These are phyloP conservation scores for Incurvaria masculella DNA, from an alignment of 2,888 invertebrate species.

Conservation along the genomic window DNA sequence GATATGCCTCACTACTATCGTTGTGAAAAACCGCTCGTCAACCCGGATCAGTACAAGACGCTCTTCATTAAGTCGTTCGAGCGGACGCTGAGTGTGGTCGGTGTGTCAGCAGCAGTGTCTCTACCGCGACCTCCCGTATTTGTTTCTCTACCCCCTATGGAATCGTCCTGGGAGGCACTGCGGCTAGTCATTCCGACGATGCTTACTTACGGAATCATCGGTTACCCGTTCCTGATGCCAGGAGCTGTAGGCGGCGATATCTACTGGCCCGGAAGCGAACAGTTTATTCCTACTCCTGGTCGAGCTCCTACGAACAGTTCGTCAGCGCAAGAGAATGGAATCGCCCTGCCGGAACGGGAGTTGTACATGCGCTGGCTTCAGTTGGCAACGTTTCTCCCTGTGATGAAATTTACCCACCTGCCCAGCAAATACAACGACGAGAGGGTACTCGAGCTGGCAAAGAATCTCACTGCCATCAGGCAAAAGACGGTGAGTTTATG, in stretches of 20 bases:
- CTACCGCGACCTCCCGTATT: constrained; percentile 84
- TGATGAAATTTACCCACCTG: constrained; percentile 85
- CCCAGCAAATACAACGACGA: constrained; percentile 87
- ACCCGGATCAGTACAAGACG: constrained; percentile 81
- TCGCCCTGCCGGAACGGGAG: constrained; percentile 70
- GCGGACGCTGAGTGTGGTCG: constrained; percentile 64
- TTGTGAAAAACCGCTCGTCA: constrained; percentile 67
- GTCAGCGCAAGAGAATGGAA: constrained; percentile 38
- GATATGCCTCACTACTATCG: constrained; percentile 86
- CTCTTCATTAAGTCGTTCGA: constrained; percentile 65
- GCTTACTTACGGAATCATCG: constrained; percentile 83
- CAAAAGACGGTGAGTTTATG: constrained; percentile 61
- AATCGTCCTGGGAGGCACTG: constrained; percentile 86
- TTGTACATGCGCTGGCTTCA: constrained; percentile 90
- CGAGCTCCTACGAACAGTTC: constrained; percentile 28
- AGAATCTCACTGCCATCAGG: constrained; percentile 68
- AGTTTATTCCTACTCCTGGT: constrained; percentile 51
- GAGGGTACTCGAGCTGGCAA: constrained; percentile 72
- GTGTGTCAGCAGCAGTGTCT: constrained; percentile 78
- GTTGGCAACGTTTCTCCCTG: constrained; percentile 85
- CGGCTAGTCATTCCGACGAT: constrained; percentile 82
- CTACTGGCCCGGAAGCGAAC: constrained; percentile 58
- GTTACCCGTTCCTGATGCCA: constrained; percentile 90
- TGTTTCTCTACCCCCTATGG: constrained; percentile 79
- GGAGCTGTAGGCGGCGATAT: constrained; percentile 93